These are phyloP conservation scores for Dryoscopus gambensis DNA, from an alignment of 2,113 vertebrate genomes.

Conservation along the genomic window DNA sequence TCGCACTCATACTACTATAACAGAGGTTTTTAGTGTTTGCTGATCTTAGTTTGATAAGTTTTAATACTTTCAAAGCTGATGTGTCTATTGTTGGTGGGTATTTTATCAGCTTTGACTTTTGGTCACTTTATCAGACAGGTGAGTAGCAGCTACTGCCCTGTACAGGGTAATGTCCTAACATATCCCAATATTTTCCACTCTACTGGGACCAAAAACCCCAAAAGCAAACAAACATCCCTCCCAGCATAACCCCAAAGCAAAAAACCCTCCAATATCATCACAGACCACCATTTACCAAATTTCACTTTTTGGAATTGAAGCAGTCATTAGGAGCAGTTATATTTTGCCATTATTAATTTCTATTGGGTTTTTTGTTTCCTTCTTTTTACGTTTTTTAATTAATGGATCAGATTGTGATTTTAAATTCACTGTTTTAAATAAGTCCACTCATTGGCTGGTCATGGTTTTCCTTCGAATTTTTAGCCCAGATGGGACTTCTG, in stretches of 20 bases:
- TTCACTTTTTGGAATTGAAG: conserved; percentile 64
- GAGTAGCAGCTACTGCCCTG: not conserved
- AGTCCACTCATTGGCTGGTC: not conserved
- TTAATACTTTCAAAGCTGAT: not conserved
- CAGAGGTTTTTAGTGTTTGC: not conserved
- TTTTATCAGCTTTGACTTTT: not conserved
- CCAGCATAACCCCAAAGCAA: not conserved
- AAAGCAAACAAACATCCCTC: not conserved
- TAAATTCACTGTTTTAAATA: not conserved
- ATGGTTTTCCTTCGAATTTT: not conserved
- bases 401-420: not conserved
- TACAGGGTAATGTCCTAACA: rapidly evolving
- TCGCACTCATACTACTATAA: rapidly evolving
- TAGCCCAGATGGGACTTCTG: not conserved
- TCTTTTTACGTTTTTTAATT: not conserved
- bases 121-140: not conserved
- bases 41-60: not conserved
- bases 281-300: conserved; percentile 56
- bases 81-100: not conserved
- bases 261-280: not conserved
- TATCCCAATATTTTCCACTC: not conserved
- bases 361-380: not conserved
- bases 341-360: not conserved
- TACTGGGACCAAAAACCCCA: not conserved
- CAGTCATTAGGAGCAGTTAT: not conserved